Evolutionary conservation across 2,797 vertebrate genomes (phyloP).

Genomic region (Chaunax sp.): DNA sequence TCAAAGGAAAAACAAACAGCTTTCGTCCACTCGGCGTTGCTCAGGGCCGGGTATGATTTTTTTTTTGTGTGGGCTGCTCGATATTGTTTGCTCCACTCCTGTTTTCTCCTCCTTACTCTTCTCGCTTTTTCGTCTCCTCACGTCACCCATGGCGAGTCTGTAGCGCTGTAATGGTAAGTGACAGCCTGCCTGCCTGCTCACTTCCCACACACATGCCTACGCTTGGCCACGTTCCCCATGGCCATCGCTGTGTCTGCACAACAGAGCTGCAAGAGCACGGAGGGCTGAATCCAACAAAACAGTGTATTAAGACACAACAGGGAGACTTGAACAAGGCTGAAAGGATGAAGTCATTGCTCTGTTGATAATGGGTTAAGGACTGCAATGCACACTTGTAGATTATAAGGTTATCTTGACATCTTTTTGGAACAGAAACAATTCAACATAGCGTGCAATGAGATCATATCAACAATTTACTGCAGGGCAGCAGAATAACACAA

Average conservation of each 20-base stretch:
- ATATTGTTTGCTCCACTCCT: constrained; percentile 32
- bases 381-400: constrained; percentile 28
- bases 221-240: constrained; percentile 72
- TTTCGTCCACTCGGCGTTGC: constrained; percentile 45
- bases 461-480: constrained; percentile 51
- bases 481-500: constrained; percentile 30
- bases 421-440: constrained; percentile 47
- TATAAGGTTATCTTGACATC: constrained; percentile 41
- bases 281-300: constrained; percentile 40
- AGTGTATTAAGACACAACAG: constrained; percentile 56
- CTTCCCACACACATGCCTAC: constrained; percentile 77
- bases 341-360: constrained; percentile 28
- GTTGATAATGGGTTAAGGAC: constrained; percentile 37
- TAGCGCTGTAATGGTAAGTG: constrained; percentile 87
- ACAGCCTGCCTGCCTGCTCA: constrained; percentile 84
- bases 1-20: constrained; percentile 69
- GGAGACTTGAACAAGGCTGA: constrained; percentile 25
- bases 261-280: constrained; percentile 63
- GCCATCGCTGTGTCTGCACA: constrained; percentile 83
- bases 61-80: constrained; percentile 56
- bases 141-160: constrained; percentile 69
- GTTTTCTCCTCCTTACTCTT: constrained; percentile 49
- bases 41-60: constrained; percentile 30
- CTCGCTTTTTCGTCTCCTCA: constrained; percentile 53
- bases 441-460: constrained; percentile 50